Conservation (phyloP, 2,888 invertebrate genomes). For the Epicampocera succincta region DNA sequence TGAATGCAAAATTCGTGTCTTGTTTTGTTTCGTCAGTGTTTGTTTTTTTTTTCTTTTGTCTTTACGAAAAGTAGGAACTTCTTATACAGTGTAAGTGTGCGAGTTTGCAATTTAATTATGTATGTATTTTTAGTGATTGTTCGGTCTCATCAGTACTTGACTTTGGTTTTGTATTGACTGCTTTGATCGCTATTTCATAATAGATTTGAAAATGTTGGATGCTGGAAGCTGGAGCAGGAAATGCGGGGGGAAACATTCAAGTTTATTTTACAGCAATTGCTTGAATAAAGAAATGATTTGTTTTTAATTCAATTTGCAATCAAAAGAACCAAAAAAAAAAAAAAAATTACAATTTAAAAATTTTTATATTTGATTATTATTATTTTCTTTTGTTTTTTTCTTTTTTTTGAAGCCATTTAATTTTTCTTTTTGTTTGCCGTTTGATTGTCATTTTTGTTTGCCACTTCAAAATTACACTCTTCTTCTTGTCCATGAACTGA, state of each 20-base stretch:
- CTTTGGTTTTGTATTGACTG: slow-evolving; percentile 16
- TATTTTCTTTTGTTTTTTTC: not conserved
- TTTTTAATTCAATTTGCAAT: not conserved
- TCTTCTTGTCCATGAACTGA: not conserved
- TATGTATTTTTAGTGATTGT: slow-evolving; percentile 1
- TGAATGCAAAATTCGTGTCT: slow-evolving; percentile 21
- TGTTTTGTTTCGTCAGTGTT: not conserved
- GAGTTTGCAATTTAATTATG: slow-evolving; percentile 49
- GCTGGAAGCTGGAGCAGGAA: slow-evolving; percentile 30
- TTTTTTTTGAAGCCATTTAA: not conserved
- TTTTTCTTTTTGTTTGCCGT: not conserved
- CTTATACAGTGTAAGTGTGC: slow-evolving; percentile 67
- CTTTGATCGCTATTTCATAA: slow-evolving; percentile 33
- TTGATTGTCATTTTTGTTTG: slow-evolving; percentile 20
- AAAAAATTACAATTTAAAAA: not conserved
- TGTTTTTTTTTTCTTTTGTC: slow-evolving; percentile 8
- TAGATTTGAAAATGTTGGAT: slow-evolving; percentile 16
- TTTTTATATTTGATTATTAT: too few species aligned
- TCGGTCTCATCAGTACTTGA: slow-evolving; percentile 9
- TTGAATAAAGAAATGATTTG: slow-evolving; percentile 24
- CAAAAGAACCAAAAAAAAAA: not conserved
- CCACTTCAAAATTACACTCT: not conserved
- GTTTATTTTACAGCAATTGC: too few species aligned
- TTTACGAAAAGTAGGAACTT: slow-evolving; percentile 67
- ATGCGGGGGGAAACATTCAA: slow-evolving; percentile 10